phyloP scores from a whole-genome alignment of 2,797 vertebrate species.

The Chelonia mydas region DNA sequence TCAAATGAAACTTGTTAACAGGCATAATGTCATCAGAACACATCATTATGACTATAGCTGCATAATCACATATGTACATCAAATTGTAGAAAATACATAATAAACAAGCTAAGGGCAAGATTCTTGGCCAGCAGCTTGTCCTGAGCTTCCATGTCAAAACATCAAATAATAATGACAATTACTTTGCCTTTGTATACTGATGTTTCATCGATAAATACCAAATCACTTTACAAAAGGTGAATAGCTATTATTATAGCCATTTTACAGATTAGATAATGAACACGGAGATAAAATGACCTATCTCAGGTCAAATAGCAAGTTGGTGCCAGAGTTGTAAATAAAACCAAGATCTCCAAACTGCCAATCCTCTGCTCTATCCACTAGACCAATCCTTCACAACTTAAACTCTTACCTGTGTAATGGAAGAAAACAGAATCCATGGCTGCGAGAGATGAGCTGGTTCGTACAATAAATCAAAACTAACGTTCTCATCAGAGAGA shows the following conservation, averaged over 20 bases:
- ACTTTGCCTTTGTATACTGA: not conserved
- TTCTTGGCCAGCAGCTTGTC: not conserved
- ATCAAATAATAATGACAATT: not conserved
- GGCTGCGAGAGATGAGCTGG: not conserved
- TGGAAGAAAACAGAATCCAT: not conserved
- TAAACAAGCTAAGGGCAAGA: not conserved
- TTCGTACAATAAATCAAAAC: not conserved
- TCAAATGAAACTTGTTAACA: slow-evolving; percentile 28
- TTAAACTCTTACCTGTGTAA: not conserved
- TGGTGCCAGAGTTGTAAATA: not conserved
- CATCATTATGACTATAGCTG: not conserved
- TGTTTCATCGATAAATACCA: not conserved
- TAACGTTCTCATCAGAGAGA: not conserved
- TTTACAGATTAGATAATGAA: no score
- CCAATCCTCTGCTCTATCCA: not conserved
- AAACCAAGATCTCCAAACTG: not conserved
- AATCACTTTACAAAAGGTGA: not conserved
- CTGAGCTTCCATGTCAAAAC: not conserved
- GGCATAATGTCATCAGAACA: not conserved
- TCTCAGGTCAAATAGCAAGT: not conserved
- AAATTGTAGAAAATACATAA: slow-evolving; percentile 16
- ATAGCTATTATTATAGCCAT: not conserved
- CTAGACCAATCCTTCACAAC: not conserved
- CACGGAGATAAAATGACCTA: not conserved
- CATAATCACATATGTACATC: not conserved